These are phyloP conservation scores for Hydraecia micacea DNA, from an alignment of 2,888 invertebrate species.

Conservation along the genomic window DNA sequence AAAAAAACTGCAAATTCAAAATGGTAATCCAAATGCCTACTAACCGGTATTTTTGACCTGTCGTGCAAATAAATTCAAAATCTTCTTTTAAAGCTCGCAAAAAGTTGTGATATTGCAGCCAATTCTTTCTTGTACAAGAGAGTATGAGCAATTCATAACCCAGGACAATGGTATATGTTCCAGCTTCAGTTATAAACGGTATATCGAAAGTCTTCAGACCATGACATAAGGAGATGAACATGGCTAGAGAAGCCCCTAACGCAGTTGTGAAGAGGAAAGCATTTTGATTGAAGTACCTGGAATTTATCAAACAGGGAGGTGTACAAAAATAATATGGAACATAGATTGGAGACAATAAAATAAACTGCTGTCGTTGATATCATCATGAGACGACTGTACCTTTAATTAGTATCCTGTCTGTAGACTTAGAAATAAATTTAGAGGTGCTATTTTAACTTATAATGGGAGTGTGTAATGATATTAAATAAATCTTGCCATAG, in stretches of 20 bases:
- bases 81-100: conserved; percentile 67
- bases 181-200: conserved; percentile 72
- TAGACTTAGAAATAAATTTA: not conserved
- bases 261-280: conserved; percentile 38
- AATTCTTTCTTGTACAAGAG: conserved; percentile 68
- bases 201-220: conserved; percentile 70
- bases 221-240: conserved; percentile 59
- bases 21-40: not conserved
- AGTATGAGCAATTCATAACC: conserved; percentile 73
- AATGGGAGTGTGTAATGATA: not conserved
- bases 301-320: conserved; percentile 35
- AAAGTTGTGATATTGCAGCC: conserved; percentile 72
- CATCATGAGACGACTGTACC: not conserved
- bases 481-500: not conserved
- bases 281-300: conserved; percentile 68
- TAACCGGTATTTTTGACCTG: conserved; percentile 23
- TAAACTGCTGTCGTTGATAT: not conserved
- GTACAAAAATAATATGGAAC: not conserved
- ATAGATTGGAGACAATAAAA: not conserved
- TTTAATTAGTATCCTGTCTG: not conserved
- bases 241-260: not conserved
- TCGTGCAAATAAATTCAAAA: conserved; percentile 74
- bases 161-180: conserved; percentile 73
- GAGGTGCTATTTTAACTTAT: not conserved
- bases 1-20: not conserved